Evolutionary conservation across 2,113 vertebrate genomes (phyloP), one percentile per base, ranked within the genome.

Genomic region (Fregata magnificens): DNA sequence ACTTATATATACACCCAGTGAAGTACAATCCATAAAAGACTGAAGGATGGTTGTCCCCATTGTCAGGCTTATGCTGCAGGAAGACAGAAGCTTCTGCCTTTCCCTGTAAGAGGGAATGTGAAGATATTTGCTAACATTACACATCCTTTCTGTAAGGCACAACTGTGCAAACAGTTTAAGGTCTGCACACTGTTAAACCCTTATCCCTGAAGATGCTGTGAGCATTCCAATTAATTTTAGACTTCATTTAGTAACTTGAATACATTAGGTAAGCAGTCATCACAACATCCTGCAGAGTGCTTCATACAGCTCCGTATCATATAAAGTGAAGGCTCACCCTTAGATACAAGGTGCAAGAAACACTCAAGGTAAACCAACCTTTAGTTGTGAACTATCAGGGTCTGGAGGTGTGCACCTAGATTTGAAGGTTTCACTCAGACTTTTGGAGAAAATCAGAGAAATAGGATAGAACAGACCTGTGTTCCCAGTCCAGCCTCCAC

Each of bases 91-190:
- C 63, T 70, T n/a, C n/a, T n/a, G n/a, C n/a, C n/a, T n/a, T n/a
- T n/a, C 50, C 38, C 58, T 92, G 49, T 42, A 47, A 77, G 86
- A 77, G 44, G 29, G 67, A 90, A 73, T 7, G 25, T 2, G 1
- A 93, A 84, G 65, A 18, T 42, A 77, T 93, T 93, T 96, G 93
- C 89, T 92, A 84, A 86, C 59, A 42, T 89, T 74, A 84, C 47
- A 71, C 55, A 84, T 78, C 77, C 89, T 82, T 93, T 93, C 80
- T 84, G 91, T 67, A 91, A 89, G 69, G 55, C 69, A 84, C 81
- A 96, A 96, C 91, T 93, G 77, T 87, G 93, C 89, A 96, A 96
- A 95, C 88, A 97, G 53, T 87, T 95, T 95, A 85, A 93, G 72
- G 95, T 88, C 90, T 96, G 79, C 82, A 80, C 32, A 36, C 71